Evolutionary conservation across 2,888 invertebrate species (phyloP).

Genomic region (Papilio elwesi): DNA sequence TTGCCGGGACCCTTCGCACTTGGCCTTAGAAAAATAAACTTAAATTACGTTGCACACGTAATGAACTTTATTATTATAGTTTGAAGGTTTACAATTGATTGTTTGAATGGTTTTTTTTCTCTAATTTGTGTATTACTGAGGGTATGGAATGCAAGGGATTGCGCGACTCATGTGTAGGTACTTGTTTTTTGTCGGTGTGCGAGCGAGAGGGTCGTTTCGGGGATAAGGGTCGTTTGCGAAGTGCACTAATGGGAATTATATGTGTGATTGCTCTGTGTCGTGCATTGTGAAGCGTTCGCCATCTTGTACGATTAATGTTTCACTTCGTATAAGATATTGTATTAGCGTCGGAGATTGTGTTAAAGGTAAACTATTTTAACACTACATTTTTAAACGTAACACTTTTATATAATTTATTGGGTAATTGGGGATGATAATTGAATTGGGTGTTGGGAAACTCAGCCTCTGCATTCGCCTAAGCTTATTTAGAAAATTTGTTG

Average conservation of each 20-base stretch:
- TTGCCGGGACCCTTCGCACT: conserved; percentile 78
- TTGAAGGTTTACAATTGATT: conserved; percentile 53
- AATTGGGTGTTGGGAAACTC: no score
- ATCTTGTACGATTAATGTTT: conserved; percentile 8
- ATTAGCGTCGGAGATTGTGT: background rate
- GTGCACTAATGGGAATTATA: conserved; percentile 79
- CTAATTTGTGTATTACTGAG: conserved; percentile 57
- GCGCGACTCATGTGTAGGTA: conserved; percentile 71
- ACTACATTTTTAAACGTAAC: no score
- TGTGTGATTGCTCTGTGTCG: conserved; percentile 53
- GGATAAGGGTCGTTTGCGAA: conserved; percentile 71
- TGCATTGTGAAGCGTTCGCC: conserved; percentile 9
- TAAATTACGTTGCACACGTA: conserved; percentile 46
- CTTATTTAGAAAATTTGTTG: no score
- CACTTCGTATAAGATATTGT: conserved; percentile 5
- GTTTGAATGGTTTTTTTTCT: conserved; percentile 41
- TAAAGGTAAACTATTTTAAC: background rate
- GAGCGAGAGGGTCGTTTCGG: conserved; percentile 60
- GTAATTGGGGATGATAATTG: no score
- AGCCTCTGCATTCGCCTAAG: no score
- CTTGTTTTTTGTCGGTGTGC: conserved; percentile 77
- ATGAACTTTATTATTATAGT: conserved; percentile 55
- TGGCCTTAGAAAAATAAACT: conserved; percentile 61
- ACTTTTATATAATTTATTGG: no score
- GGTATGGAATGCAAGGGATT: conserved; percentile 79